phyloP scores from a whole-genome alignment of 2,113 vertebrate species.

The Amphiprion ocellaris region DNA sequence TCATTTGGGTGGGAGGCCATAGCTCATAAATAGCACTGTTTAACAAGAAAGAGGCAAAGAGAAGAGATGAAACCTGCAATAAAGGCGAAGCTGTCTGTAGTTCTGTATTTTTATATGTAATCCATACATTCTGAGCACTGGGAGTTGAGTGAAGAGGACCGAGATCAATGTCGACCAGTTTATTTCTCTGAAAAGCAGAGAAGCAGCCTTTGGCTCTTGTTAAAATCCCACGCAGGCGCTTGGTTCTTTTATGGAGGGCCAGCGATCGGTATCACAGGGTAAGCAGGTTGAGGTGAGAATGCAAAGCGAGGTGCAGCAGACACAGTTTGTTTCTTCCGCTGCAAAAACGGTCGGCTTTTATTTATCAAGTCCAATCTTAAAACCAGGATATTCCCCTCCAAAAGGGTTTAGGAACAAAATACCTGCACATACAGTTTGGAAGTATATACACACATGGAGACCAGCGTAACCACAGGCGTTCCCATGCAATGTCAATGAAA shows the following conservation, averaged over 20 bases:
- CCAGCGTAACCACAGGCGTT: slow-evolving; percentile 43
- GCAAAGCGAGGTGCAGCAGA: slow-evolving; percentile 21
- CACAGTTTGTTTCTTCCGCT: background rate
- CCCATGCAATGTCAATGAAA: slow-evolving; percentile 43
- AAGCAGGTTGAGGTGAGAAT: slow-evolving; percentile 24
- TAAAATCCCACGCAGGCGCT: slow-evolving; percentile 23
- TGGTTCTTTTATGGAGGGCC: background rate
- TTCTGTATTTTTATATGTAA: slow-evolving; percentile 37
- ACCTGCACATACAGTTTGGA: slow-evolving; percentile 29
- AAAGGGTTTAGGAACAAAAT: slow-evolving; percentile 37
- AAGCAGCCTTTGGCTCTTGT: slow-evolving; percentile 21
- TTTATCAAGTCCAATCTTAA: slow-evolving; percentile 36
- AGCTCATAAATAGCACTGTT: slow-evolving; percentile 55
- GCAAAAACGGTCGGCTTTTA: slow-evolving; percentile 25
- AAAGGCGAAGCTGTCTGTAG: background rate
- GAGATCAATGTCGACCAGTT: slow-evolving; percentile 25
- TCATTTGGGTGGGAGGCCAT: slow-evolving; percentile 29
- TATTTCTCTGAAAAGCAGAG: slow-evolving; percentile 27
- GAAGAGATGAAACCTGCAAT: background rate
- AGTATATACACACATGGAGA: slow-evolving; percentile 19
- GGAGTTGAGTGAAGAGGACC: background rate
- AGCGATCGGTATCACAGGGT: slow-evolving; percentile 14
- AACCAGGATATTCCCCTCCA: background rate
- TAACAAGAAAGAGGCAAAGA: slow-evolving; percentile 6
- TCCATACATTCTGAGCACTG: slow-evolving; percentile 23